A percentile compares a stretch with the other conserved stretches of the same genome.
Evolutionary conservation across 2,113 vertebrate genomes (phyloP).

Genomic region (Hippocampus comes): DNA sequence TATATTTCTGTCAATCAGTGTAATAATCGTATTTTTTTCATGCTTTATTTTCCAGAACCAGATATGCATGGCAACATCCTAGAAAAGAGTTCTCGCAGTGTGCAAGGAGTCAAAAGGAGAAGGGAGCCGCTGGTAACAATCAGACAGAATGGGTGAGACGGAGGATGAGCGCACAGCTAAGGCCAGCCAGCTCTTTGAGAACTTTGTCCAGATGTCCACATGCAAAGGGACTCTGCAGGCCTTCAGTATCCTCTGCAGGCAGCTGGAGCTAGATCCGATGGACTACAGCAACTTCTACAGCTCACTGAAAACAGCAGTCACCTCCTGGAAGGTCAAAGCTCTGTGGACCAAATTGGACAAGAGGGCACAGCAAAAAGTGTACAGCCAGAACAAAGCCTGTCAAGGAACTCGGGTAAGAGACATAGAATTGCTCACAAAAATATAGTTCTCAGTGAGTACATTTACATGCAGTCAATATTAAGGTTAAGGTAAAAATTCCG

Average conservation of each 20-base stretch:
- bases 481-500: no score
- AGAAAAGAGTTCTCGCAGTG: not conserved
- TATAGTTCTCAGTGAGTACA: not conserved
- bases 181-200: slow-evolving; percentile 89
- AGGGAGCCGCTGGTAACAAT: not conserved
- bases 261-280: slow-evolving; percentile 85
- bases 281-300: slow-evolving; percentile 85
- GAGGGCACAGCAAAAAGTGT: slow-evolving; percentile 87
- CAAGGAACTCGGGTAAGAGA: slow-evolving; percentile 82
- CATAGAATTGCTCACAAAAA: not conserved
- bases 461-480: no score
- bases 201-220: slow-evolving; percentile 89
- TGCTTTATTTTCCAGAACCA: slow-evolving; percentile 11
- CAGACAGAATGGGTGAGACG: slow-evolving; percentile 81
- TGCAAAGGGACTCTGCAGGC: slow-evolving; percentile 94
- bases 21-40: not conserved
- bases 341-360: slow-evolving; percentile 97
- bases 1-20: slow-evolving; percentile 1
- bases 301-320: slow-evolving; percentile 84
- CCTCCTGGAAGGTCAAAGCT: slow-evolving; percentile 92
- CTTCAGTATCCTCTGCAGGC: slow-evolving; percentile 88
- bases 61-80: slow-evolving; percentile 18
- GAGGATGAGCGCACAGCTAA: slow-evolving; percentile 83
- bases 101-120: slow-evolving; percentile 12
- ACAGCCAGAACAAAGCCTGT: slow-evolving; percentile 83